A percentile compares a stretch with the other conserved stretches of the same genome.
phyloP scores from a whole-genome alignment of 2,113 vertebrate species.

The Himantopus leucocephalus region DNA sequence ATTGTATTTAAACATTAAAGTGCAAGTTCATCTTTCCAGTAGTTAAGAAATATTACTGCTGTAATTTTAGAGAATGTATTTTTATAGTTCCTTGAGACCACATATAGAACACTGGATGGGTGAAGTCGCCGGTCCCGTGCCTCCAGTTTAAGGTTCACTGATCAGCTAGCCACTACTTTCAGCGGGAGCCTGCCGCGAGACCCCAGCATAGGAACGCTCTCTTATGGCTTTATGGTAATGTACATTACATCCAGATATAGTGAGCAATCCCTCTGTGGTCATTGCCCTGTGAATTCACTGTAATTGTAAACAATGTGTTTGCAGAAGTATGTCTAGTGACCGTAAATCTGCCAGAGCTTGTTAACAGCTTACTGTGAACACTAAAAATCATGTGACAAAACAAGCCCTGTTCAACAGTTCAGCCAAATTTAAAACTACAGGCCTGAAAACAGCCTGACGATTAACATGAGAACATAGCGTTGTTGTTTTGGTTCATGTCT shows the following conservation, averaged over 20 bases:
- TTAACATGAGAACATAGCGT: conserved; percentile 52
- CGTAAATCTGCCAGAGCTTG: conserved; percentile 64
- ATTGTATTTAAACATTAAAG: background rate
- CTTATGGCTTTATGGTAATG: background rate
- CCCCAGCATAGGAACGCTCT: background rate
- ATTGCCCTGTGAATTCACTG: conserved; percentile 45
- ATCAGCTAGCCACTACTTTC: background rate
- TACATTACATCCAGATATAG: background rate
- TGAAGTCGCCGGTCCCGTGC: fast-evolving
- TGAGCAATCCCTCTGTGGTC: conserved; percentile 21
- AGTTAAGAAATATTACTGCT: background rate
- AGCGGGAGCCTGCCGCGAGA: background rate
- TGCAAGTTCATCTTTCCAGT: background rate
- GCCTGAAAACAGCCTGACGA: conserved; percentile 64
- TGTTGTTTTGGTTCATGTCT: conserved; percentile 63
- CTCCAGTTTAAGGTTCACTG: background rate
- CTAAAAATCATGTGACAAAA: conserved; percentile 60
- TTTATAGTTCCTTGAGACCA: background rate
- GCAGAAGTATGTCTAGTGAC: conserved; percentile 62
- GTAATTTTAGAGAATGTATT: background rate
- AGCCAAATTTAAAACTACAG: conserved; percentile 57
- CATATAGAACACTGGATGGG: background rate
- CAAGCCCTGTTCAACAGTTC: conserved; percentile 39
- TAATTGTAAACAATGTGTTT: conserved; percentile 60
- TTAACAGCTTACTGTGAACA: conserved; percentile 60